Base-by-base conservation (phyloP, 2,113 vertebrate species). In the Poeciliopsis retropinna region DNA sequence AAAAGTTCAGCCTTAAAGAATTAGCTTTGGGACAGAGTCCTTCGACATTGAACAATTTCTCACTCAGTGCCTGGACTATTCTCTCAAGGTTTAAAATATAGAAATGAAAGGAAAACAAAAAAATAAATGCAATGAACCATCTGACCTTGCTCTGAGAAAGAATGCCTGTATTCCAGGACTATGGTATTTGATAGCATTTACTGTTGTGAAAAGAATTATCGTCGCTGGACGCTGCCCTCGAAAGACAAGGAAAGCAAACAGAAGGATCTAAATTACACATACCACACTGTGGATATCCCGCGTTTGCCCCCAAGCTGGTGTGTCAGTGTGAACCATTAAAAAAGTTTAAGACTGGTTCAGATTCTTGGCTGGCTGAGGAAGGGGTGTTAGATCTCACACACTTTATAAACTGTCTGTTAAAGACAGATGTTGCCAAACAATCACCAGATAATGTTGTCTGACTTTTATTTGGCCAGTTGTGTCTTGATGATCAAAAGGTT, bases 121-220 rank as follows among this genome's bases (percentile, higher is more conserved):
- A 54, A 83, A 78, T 4, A 19, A 44, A 31, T 72, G 14, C 4
- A 63, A 81, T 75, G 78, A 60, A 78, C 27, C 22, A n/a, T 15
- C 31, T 76, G 76, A 60, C 22, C 74, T 64, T 30, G 78, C 17
- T 84, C 81, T 62, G 4, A 72, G 64, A 82, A 68, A 13, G 10
- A 85, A 61, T 74, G 72, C 84, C 82, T 83, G 51, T 72, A 57
- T 76, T 74, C 68, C 31, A 72, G 64, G 34, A 66, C 60, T 22
- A 72, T 60, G 84, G 71, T 67, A 85, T 81, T 68, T 82, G 81
- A 89, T 88, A 85, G 61, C 11, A 14, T 54, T 34, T 14, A 51
- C 68, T 67, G 75, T 73, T 79, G 76, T 88, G 86, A 87, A 88
- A 87, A 79, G 83, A 87, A 87, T 83, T 79, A 72, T 67, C n/a